Percentiles rank a stretch among this genome's conserved stretches.
These are phyloP conservation scores for Nibea albiflora DNA, from an alignment of 2,113 vertebrate genomes.

Conservation along the genomic window DNA sequence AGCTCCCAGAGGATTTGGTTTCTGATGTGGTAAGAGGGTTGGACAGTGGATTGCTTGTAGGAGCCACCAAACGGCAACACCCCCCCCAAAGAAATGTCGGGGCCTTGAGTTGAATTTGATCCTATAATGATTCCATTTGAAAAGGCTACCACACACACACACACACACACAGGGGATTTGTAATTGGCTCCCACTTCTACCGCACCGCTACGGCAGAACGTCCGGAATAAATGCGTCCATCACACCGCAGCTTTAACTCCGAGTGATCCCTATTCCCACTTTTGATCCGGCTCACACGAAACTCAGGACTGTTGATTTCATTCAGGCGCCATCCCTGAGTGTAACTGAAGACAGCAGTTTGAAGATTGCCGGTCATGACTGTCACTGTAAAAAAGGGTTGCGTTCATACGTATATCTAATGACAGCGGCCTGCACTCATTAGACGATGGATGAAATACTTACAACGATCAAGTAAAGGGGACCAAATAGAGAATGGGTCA, in stretches of 20 bases:
- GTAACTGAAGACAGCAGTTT: not conserved
- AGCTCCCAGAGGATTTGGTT: conserved; percentile 14
- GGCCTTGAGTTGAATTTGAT: conserved; percentile 30
- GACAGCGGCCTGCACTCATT: not conserved
- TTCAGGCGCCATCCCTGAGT: conserved; percentile 1
- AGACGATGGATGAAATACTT: not conserved
- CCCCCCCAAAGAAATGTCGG: not conserved
- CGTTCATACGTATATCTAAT: not conserved
- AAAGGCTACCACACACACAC: conserved; percentile 16
- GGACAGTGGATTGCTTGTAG: not conserved
- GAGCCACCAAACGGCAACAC: not conserved
- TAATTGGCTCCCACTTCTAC: conserved; percentile 48
- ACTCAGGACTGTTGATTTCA: conserved; percentile 6
- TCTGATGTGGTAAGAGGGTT: conserved; percentile 1
- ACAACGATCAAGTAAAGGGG: not conserved
- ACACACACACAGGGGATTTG: conserved; percentile 24
- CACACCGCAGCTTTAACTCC: not conserved
- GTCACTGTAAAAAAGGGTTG: not conserved
- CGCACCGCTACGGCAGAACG: not conserved
- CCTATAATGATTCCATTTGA: conserved; percentile 44
- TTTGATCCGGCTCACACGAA: not conserved
- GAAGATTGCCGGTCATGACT: not conserved
- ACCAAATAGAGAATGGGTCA: not conserved
- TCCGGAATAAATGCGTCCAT: conserved; percentile 12
- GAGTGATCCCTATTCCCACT: conserved; percentile 1